Evolutionary conservation across 64 coral and sea anemone species (phyloP).

Genomic region (Catalaphyllia jardinei): DNA sequence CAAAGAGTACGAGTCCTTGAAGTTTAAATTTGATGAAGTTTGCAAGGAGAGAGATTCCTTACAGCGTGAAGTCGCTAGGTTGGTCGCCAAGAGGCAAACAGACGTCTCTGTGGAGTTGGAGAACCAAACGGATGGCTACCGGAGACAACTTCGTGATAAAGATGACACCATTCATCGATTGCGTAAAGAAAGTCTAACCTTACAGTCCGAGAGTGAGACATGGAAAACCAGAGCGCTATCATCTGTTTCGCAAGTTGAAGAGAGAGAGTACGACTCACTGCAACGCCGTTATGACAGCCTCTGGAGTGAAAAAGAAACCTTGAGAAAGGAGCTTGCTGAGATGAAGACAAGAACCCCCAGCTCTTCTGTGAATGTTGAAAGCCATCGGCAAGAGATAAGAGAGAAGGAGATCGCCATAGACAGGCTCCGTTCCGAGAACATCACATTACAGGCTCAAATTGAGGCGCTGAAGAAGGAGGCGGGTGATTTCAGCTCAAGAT

Average conservation of each 20-base stretch:
- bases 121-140: not conserved
- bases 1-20: not conserved
- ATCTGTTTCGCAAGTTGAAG: not conserved
- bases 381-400: conserved; percentile 45
- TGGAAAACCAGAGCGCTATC: not conserved
- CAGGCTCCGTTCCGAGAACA: conserved; percentile 44
- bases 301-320: not conserved
- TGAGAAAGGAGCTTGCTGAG: not conserved
- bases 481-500: conserved; percentile 7
- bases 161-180: not conserved
- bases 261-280: not conserved
- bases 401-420: conserved; percentile 54
- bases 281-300: not conserved
- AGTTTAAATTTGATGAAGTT: conserved; percentile 17
- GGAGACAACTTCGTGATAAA: not conserved
- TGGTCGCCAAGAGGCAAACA: not conserved
- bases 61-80: not conserved
- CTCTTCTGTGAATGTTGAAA: not conserved
- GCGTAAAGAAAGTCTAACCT: not conserved
- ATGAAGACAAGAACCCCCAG: not conserved
- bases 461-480: conserved; percentile 48
- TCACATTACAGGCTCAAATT: conserved; percentile 26
- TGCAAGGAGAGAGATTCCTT: not conserved
- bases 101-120: not conserved
- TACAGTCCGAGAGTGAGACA: not conserved